Percentiles rank a stretch among this genome's conserved stretches.
phyloP scores from a whole-genome alignment of 1,140 invertebrate species.

The Heliconius nattereri region DNA sequence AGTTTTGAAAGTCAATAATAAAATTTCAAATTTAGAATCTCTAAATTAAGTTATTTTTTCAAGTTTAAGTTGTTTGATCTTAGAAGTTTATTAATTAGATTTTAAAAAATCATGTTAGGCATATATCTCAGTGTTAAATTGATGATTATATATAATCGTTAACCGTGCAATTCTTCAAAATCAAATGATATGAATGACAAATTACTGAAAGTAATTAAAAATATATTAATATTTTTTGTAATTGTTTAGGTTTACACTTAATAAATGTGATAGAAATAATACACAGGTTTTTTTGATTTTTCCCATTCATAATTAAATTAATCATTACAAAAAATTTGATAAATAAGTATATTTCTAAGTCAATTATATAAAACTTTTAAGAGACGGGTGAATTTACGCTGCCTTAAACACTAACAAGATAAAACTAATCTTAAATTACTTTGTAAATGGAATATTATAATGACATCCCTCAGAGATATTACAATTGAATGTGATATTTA shows the following conservation, averaged over 20 bases:
- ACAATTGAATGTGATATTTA: background rate
- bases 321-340: slow-evolving; percentile 76
- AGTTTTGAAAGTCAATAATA: background rate
- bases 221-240: slow-evolving; percentile 15
- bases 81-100: background rate
- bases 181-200: background rate
- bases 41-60: background rate
- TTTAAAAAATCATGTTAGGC: background rate
- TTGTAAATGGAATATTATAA: slow-evolving; percentile 79
- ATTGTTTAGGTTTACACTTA: slow-evolving; percentile 38
- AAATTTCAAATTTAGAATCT: background rate
- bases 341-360: slow-evolving; percentile 82
- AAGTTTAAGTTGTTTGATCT: background rate
- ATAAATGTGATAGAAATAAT: slow-evolving; percentile 68
- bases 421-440: slow-evolving; percentile 73
- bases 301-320: slow-evolving; percentile 76
- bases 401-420: slow-evolving; percentile 69
- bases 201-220: background rate
- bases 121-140: background rate
- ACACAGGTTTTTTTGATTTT: slow-evolving; percentile 51
- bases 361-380: slow-evolving; percentile 81
- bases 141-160: background rate
- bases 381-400: slow-evolving; percentile 80
- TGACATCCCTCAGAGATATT: slow-evolving; percentile 36
- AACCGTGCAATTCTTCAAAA: background rate